Percentiles rank a stretch among this genome's conserved stretches.
phyloP scores from a whole-genome alignment of 2,113 vertebrate genomes.

The Zosterops pallidus region DNA sequence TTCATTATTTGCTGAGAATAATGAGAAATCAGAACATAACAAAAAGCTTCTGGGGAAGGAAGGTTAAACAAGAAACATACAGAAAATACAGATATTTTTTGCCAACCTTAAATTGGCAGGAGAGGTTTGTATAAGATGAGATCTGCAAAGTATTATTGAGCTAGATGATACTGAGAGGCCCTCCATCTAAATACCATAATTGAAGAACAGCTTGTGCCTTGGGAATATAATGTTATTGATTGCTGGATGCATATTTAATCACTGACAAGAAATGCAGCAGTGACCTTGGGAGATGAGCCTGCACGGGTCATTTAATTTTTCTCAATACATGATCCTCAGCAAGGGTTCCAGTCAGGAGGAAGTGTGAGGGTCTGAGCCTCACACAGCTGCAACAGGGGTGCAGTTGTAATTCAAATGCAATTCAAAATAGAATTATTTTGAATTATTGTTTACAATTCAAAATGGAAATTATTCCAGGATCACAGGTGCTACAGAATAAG shows the following conservation, averaged over 20 bases:
- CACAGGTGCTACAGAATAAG: background rate
- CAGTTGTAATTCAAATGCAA: background rate
- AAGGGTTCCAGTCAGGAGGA: background rate
- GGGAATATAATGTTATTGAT: background rate
- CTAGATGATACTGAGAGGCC: background rate
- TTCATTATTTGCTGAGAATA: background rate
- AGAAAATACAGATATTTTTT: background rate
- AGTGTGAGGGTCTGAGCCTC: background rate
- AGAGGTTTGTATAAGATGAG: background rate
- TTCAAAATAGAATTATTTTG: background rate
- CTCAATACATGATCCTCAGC: background rate
- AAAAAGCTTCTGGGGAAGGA: background rate
- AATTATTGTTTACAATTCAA: background rate
- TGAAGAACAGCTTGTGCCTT: background rate
- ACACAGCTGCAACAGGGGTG: background rate
- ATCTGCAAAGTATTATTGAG: background rate
- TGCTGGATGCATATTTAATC: background rate
- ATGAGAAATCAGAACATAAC: background rate
- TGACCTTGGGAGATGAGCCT: background rate
- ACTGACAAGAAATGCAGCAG: background rate
- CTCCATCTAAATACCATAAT: background rate
- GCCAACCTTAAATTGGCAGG: background rate
- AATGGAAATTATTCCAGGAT: background rate
- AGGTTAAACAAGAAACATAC: background rate
- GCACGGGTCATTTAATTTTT: background rate